A percentile compares a stretch with the other conserved stretches of the same genome.
These are phyloP conservation scores for Synergus itoensis DNA, from an alignment of 2,888 invertebrate species.

Conservation along the genomic window DNA sequence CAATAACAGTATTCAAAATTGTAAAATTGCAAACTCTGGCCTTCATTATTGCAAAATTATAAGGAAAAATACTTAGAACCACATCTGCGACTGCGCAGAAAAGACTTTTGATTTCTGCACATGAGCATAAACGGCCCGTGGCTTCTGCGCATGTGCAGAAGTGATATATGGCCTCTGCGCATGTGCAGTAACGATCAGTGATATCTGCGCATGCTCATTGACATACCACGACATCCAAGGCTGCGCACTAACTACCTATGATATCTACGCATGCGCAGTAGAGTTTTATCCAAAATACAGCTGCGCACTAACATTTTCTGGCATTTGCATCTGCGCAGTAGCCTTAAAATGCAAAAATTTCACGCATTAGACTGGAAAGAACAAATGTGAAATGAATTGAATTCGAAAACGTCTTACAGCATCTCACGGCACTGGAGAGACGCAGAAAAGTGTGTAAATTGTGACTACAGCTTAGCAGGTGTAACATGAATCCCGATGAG, in stretches of 20 bases:
- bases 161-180: neutral
- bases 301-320: neutral
- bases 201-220: neutral
- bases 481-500: neutral
- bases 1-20: neutral
- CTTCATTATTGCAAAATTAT: neutral
- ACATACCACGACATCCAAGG: too few species aligned
- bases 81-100: neutral
- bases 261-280: too few species aligned
- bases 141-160: neutral
- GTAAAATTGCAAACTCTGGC: neutral
- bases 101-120: neutral
- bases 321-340: neutral
- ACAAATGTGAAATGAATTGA: too few species aligned
- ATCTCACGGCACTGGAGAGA: too few species aligned
- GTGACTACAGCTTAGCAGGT: neutral
- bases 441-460: too few species aligned
- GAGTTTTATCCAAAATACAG: too few species aligned
- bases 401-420: too few species aligned
- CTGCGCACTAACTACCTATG: too few species aligned
- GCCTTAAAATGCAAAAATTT: neutral
- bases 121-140: neutral
- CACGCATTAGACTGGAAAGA: neutral
- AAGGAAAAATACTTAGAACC: neutral
- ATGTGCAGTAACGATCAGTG: neutral